Evolutionary conservation across 2,888 invertebrate species (phyloP).

Genomic region (Agrenia bidenticulata): DNA sequence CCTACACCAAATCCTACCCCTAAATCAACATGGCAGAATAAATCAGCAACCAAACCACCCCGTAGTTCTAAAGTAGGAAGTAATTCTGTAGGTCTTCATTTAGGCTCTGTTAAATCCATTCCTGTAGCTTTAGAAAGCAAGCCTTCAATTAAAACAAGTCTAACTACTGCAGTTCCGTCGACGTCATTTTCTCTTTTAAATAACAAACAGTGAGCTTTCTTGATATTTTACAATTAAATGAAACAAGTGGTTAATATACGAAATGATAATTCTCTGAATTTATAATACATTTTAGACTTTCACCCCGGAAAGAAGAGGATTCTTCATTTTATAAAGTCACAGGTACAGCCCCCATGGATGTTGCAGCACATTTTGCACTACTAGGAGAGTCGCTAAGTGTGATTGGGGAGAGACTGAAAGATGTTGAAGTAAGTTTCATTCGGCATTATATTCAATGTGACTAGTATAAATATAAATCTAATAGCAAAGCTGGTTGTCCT

Average conservation of each 20-base stretch:
- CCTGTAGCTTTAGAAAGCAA: not conserved
- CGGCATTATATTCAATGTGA: not conserved
- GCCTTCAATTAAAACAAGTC: not conserved
- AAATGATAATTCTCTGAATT: not conserved
- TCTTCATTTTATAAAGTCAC: conserved; percentile 62
- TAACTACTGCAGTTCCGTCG: not conserved
- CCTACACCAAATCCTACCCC: not conserved
- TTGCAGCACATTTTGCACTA: conserved; percentile 87
- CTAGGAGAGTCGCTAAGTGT: conserved; percentile 90
- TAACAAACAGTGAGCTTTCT: not conserved
- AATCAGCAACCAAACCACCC: not conserved
- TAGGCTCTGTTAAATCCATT: not conserved
- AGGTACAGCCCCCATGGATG: conserved; percentile 80
- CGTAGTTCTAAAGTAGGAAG: not conserved
- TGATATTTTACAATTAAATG: not conserved
- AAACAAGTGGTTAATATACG: not conserved
- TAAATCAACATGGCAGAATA: not conserved
- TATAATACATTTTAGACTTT: conserved; percentile 27
- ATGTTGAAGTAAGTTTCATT: conserved; percentile 70
- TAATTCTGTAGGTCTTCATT: too few species aligned
- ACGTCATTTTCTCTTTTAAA: not conserved
- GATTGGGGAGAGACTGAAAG: conserved; percentile 88
- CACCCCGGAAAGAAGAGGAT: conserved; percentile 39
- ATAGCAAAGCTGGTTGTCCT: conserved; percentile 10
- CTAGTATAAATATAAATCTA: not conserved